A percentile compares a stretch with the other conserved stretches of the same genome.
phyloP scores from a whole-genome alignment of 1,140 invertebrate genomes.

The Drosophila orosa region DNA sequence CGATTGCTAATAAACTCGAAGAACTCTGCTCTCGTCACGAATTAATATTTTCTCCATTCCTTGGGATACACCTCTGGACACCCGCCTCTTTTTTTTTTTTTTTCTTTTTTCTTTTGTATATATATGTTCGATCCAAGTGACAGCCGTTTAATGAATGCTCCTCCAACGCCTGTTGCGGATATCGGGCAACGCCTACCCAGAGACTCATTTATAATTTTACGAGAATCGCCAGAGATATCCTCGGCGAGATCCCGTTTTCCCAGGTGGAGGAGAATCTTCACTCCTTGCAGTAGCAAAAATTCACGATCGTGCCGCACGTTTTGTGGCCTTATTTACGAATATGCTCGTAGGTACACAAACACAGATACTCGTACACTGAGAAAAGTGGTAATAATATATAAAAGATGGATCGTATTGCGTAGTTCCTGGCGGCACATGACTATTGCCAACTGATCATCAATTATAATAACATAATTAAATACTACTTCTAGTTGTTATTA shows the following conservation, averaged over 20 bases:
- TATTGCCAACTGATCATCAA: neutral
- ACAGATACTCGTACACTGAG: conserved; percentile 9
- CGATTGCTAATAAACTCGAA: conserved; percentile 62
- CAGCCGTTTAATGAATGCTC: conserved; percentile 65
- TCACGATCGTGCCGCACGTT: conserved; percentile 76
- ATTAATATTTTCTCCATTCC: conserved; percentile 63
- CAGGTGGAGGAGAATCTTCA: neutral
- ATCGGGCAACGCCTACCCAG: conserved; percentile 73
- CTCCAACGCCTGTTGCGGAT: conserved; percentile 68
- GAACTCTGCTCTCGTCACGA: conserved; percentile 58
- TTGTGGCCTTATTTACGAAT: conserved; percentile 73
- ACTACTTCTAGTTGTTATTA: neutral
- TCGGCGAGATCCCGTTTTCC: conserved; percentile 2
- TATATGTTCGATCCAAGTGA: conserved; percentile 16
- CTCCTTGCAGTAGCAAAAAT: conserved; percentile 37
- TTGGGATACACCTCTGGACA: neutral
- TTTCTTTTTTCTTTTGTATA: neutral
- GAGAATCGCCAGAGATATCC: conserved; percentile 53
- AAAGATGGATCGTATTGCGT: neutral
- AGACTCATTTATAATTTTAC: conserved; percentile 76
- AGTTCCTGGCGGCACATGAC: neutral
- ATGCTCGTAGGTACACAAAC: conserved; percentile 10
- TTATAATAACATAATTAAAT: neutral
- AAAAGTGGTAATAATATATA: neutral
- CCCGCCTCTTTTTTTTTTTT: neutral